Evolutionary conservation across 2,113 vertebrate species (phyloP).

Genomic region (Cyprinus carpio): DNA sequence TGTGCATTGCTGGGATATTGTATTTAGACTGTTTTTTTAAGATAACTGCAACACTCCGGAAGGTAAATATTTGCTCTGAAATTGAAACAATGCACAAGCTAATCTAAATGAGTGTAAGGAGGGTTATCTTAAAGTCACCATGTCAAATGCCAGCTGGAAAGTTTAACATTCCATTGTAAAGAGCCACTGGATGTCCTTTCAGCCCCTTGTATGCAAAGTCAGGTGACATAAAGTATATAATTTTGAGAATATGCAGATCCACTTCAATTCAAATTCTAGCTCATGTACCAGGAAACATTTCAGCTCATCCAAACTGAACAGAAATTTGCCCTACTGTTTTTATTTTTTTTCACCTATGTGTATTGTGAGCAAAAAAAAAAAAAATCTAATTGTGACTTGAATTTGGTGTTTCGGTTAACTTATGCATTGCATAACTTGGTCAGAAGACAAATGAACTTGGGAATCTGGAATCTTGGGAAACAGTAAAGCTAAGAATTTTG

Average conservation of each 20-base stretch:
- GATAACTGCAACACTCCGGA: not conserved
- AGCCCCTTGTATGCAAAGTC: not conserved
- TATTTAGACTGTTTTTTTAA: not conserved
- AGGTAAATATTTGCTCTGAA: not conserved
- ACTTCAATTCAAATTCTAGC: not conserved
- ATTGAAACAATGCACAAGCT: slow-evolving; percentile 8
- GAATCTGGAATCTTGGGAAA: not conserved
- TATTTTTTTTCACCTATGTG: not conserved
- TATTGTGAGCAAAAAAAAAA: not conserved
- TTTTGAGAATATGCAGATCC: not conserved
- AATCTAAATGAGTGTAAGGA: slow-evolving; percentile 13
- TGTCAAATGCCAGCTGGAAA: slow-evolving; percentile 5
- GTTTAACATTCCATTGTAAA: slow-evolving; percentile 17
- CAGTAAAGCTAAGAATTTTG: not conserved
- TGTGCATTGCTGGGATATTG: not conserved
- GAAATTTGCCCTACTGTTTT: not conserved
- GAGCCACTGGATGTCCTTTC: slow-evolving; percentile 3
- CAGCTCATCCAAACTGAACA: not conserved
- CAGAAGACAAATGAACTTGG: not conserved
- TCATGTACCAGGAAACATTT: not conserved
- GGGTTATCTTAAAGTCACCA: slow-evolving; percentile 32
- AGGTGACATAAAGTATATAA: not conserved
- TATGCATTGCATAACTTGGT: not conserved
- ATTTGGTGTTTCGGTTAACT: too few relatives aligned
- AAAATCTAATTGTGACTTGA: not conserved